A percentile compares a stretch with the other conserved stretches of the same genome.
Conservation (phyloP, 2,113 vertebrate genomes). For the Oryctolagus cuniculus region mOryCun1.1 NC_091440.1:80386501-80387000, state of each 20-base stretch:
- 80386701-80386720: conserved; percentile 92
- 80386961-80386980: conserved; percentile 1
- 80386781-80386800: conserved; percentile 17
- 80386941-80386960: background rate
- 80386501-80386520: conserved; percentile 33
- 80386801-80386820: background rate
- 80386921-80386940: background rate
- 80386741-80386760: background rate
- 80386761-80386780: background rate
- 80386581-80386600: conserved; percentile 97
- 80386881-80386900: conserved; percentile 2
- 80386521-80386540: conserved; percentile 94
- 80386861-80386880: background rate
- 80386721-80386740: conserved; percentile 55
- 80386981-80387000: background rate
- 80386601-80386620: conserved; percentile 96
- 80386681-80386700: conserved; percentile 98
- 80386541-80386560: conserved; percentile 95
- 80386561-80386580: conserved; percentile 97
- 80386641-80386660: conserved; percentile 98
- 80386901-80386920: background rate
- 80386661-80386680: conserved; percentile 98
- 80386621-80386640: conserved; percentile 98
- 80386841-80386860: background rate
- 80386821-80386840: background rate